Base-by-base conservation (phyloP, 2,797 vertebrate species). In the Enteromius viviparus region DNA sequence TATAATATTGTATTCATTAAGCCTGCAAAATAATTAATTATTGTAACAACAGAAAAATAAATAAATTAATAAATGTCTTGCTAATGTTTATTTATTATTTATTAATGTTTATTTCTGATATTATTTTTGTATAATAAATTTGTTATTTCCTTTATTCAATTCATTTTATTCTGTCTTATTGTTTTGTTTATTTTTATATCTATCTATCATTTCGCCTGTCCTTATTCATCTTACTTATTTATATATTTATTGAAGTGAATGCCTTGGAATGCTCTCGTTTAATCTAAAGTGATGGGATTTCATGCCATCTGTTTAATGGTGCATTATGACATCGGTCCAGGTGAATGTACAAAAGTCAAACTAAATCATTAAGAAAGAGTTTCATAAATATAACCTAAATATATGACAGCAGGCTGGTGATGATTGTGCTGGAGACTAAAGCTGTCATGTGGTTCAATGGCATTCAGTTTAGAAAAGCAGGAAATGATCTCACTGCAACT, bases 401-500 rank as follows among this genome's bases (percentile, higher is more conserved):
- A 29, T 2, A 60, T 26, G 23, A 62, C 23, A 29, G 60, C 12
- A 15, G 60, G 78, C 77, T 78, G 74, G 51, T 34, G 64, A 12
- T 72, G 10, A 55, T 34, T 47, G 34, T 55, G 49, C 17, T n/a
- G 15, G 47, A 60, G 42, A 60, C 32, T 77, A 55, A 81, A 37
- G 19, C 34, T 81, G 87, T 71, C 84, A 3, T 45, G 15, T 78
- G 83, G 85, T 29, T 90, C 81, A 85, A 82, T 88, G 60, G 87
- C 86, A 88, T 88, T 89, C 89, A 87, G 85, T 87, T 85, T 89
- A 88, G 80, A 87, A 84, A 87, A 89, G 84, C 37, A 80, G 86
- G 89, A 89, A 88, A 91, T 89, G 88, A 92, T 87, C 76, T 6
- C 66, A 3, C 88, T 84, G 88, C 87, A 91, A 89, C 12, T 60